Base-by-base conservation (phyloP, 2,797 vertebrate species). In the Gymnopithys bicolor region DNA sequence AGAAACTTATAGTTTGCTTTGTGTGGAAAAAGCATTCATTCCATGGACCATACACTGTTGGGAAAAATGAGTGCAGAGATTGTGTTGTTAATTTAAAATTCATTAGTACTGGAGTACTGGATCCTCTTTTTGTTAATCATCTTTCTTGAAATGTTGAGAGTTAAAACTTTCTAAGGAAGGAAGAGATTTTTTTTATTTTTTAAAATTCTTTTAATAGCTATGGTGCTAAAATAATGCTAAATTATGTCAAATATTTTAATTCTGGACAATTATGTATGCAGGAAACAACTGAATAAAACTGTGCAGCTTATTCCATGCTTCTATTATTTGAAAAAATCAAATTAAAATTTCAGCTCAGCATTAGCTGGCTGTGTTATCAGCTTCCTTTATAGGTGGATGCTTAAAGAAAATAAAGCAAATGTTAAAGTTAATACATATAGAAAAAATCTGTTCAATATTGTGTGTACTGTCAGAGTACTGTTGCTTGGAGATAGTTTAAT, bases 1-100 rank as follows among this genome's bases (percentile, higher is more conserved):
- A 97, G 93, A 96, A 97, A 91, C 76, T 90, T 79, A 52, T 55
- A 86, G 77, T 78, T 90, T 96, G 70, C 48, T 94, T 87, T 79
- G n/a, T 90, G 88, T 96, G 56, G 87, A 75, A 92, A 76, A 55
- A 81, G 35, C 51, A 69, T 76, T 15, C 39, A 89, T 89, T 95
- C 62, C 59, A 78, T 67, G 32, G 37, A 9, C 49, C 56, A 53
- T 69, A 51, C 10, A 3, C 22, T 85, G 3, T 1, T 82, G 33
- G 28, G 23, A 39, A 78, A 84, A 84, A 68, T n/a, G 41, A 87
- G n/a, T 11, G 19, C 59, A 87, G 71, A 80, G 27, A 49, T 32
- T 64, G 4, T 35, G 27, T 19, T 83, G 19, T 55, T 70, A 70
- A 55, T 60, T 80, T 78, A 55, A 67, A 94, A 78, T 71, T 66